Evolutionary conservation across 2,113 vertebrate genomes (phyloP), one percentile per base, ranked within the genome.

Genomic region (Phaethornis superciliosus): DNA sequence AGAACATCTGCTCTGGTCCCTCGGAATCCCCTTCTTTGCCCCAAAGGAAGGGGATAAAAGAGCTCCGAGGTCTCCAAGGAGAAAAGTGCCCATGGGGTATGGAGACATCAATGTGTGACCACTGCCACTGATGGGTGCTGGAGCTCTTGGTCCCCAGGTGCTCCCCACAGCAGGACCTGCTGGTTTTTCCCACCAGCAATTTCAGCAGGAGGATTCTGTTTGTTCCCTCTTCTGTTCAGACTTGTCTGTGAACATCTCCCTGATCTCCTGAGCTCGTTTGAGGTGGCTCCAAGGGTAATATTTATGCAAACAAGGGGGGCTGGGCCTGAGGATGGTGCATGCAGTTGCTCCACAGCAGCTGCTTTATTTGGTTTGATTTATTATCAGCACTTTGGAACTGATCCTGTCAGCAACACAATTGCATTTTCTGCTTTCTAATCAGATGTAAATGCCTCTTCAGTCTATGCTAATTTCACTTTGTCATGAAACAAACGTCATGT

Each of bases 181-280:
- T 56, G 40, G n/a, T 23, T 49, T 33, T 23, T n/a, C 20, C n/a
- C 13, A 2, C 21, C n/a, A 4, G 35, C 2, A 14, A 24, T 21
- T 69, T 24, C 2, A 9, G 30, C 27, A n/a, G 54, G 0, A 1
- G 12, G 19, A 9, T 10, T 81, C 79, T 22, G 35, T 32, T 55
- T 85, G 23, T 71, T 90, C 68, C 40, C 44, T 88, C 88, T 82
- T 68, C 74, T 87, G 84, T 69, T 85, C 85, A 64, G 89, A 65
- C 63, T 85, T 80, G 82, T 20, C 81, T 71, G 46, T 70, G 90
- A 81, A 24, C 0, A 2, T 17, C 70, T 40, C 56, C n/a, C 21
- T 9, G 40, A 64, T 59, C 64, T 85, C 22, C 40, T 16, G 58
- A 95, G 70, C 47, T 89, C 51, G 51, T 37, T 52, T 54, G 42